phyloP scores from a whole-genome alignment of 2,888 invertebrate genomes.

The Cryptocephalus moraei region DNA sequence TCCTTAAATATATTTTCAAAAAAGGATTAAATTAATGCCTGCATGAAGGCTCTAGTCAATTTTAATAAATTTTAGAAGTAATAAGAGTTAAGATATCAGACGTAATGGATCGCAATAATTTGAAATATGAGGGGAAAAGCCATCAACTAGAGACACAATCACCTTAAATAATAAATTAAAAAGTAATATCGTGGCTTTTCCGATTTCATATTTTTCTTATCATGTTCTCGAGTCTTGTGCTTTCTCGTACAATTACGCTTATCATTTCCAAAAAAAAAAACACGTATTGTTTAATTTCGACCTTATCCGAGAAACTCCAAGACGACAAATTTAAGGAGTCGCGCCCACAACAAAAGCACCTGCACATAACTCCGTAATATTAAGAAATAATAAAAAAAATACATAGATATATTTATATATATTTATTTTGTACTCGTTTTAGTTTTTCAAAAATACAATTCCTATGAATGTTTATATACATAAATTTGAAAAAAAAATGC shows the following conservation, averaged over 20 bases:
- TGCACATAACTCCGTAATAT: constrained; percentile 12
- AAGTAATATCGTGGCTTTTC: constrained; percentile 1
- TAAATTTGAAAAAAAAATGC: constrained; percentile 22
- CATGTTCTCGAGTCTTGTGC: neutral
- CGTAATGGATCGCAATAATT: constrained; percentile 29
- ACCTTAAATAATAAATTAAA: constrained; percentile 12
- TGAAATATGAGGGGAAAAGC: constrained; percentile 3
- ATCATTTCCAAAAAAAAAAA: too few species aligned
- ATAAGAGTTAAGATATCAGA: constrained; percentile 23
- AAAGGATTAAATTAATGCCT: too few species aligned
- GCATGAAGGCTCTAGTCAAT: too few species aligned
- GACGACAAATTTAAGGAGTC: constrained; percentile 28
- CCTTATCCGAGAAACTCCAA: constrained; percentile 1
- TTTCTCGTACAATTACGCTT: too few species aligned
- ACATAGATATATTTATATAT: constrained; percentile 24
- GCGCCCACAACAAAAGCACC: constrained; percentile 18
- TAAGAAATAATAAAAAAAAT: too few species aligned
- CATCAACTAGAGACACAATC: constrained; percentile 30
- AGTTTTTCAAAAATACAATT: constrained; percentile 29
- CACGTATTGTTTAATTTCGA: neutral
- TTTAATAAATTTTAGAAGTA: too few species aligned
- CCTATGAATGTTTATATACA: constrained; percentile 30
- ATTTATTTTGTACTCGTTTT: constrained; percentile 34
- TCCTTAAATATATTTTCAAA: neutral
- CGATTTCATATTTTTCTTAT: neutral